These are phyloP conservation scores for Epizoanthus fatuus DNA, from an alignment of 92 coral and sea anemone species.

Conservation along the genomic window DNA sequence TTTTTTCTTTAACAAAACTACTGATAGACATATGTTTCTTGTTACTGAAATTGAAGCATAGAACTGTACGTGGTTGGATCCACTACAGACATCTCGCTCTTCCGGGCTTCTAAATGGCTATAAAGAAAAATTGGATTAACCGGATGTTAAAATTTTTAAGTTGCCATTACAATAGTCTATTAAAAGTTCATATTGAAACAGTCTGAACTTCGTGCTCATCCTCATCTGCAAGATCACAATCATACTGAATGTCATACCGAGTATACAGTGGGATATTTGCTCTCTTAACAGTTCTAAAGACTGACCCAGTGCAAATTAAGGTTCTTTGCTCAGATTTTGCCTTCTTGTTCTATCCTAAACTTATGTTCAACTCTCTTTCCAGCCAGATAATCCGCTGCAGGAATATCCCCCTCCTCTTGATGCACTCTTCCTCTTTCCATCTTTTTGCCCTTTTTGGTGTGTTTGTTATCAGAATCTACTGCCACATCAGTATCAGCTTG, in stretches of 20 bases:
- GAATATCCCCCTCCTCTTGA: no score
- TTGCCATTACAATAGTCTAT: not conserved
- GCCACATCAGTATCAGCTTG: not conserved
- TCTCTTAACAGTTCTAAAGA: not conserved
- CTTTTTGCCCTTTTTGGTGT: not conserved
- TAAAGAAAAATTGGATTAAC: not conserved
- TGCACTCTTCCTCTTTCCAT: not conserved
- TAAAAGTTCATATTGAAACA: not conserved
- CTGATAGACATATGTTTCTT: no score
- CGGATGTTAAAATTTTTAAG: not conserved
- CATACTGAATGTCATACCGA: not conserved
- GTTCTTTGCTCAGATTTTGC: conserved; percentile 1
- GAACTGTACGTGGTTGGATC: no score
- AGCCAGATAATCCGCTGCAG: not conserved
- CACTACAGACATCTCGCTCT: no score
- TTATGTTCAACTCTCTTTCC: not conserved
- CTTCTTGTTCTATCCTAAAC: not conserved
- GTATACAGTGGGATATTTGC: not conserved
- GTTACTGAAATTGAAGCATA: no score
- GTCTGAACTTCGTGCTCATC: not conserved
- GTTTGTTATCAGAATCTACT: not conserved
- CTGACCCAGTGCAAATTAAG: not conserved
- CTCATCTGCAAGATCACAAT: not conserved
- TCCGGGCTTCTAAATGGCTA: not conserved
- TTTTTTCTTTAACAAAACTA: no score